phyloP scores from a whole-genome alignment of 2,113 vertebrate species.

The Phasianus colchicus region DNA sequence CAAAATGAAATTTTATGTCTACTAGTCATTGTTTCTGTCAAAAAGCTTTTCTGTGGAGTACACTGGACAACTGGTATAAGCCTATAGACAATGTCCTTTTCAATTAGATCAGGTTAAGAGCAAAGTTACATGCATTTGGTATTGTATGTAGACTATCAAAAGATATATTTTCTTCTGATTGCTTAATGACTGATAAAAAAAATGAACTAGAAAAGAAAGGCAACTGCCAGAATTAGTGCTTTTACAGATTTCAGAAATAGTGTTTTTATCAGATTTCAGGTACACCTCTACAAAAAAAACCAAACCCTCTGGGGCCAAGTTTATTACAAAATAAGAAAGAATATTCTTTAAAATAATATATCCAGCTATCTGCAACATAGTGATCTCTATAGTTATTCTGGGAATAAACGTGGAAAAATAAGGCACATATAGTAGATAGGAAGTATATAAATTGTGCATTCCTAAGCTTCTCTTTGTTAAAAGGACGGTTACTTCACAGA shows the following conservation, averaged over 20 bases:
- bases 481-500: background rate
- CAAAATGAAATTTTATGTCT: background rate
- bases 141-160: background rate
- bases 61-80: background rate
- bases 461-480: background rate
- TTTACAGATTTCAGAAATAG: background rate
- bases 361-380: background rate
- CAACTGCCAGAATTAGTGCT: background rate
- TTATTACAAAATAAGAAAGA: background rate
- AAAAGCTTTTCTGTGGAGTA: background rate
- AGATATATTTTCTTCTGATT: background rate
- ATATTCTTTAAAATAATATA: background rate
- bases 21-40: background rate
- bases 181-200: background rate
- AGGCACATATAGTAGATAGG: background rate
- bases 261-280: background rate
- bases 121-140: background rate
- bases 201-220: background rate
- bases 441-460: slow-evolving; percentile 14
- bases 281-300: background rate
- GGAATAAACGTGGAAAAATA: background rate
- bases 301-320: background rate
- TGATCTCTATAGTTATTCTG: background rate
- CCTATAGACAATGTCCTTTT: background rate
- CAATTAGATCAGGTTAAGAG: background rate